Evolutionary conservation across 2,797 vertebrate genomes (phyloP), one percentile per base, ranked within the genome.

Genomic region (Rhadinocentrus ornatus): DNA sequence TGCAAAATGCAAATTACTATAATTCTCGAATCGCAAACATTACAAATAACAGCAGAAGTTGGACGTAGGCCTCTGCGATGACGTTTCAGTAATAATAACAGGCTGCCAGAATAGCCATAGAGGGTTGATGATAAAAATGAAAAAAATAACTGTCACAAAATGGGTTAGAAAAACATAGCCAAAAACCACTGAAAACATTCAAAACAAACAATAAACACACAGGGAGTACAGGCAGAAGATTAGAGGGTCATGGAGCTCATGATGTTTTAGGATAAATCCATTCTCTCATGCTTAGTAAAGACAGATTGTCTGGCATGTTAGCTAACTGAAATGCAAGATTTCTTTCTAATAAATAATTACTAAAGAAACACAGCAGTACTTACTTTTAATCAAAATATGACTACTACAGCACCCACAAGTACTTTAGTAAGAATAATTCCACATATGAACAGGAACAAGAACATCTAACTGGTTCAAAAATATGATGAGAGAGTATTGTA

Each of bases 401-500:
- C 35, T 27, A 62, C 57, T 37, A 53, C 1, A 20, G 11, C 44
- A 24, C 3, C 39, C 3, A 8, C 39, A 72, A 68, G 10, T 13
- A 69, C 16, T 11, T 3, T 48, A 64, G 52, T 71, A 44, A 60
- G 41, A 54, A 2, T 9, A 12, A 18, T 62, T 63, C 26, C 50
- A 64, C 53, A 44, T 32, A 41, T 12, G 48, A 10, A 64, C 66
- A 32, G 48, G 13, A 53, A 83, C 78, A 87, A 69, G 44, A 46
- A 32, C 27, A 63, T 67, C 29, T 71, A 83, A 85, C 75, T 80
- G 74, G 32, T 68, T 80, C 61, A 55, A n/a, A n/a, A 12, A 55
- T n/a, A 16, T 86, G 84, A 88, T 84, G 56, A 86, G 86, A 84
- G 84, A 71, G 77, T 61, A 31, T 61, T 26, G 53, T 22, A n/a